Evolutionary conservation across 2,113 vertebrate genomes (phyloP), one percentile per base, ranked within the genome.

Genomic region (Cyanoderma ruficeps): DNA sequence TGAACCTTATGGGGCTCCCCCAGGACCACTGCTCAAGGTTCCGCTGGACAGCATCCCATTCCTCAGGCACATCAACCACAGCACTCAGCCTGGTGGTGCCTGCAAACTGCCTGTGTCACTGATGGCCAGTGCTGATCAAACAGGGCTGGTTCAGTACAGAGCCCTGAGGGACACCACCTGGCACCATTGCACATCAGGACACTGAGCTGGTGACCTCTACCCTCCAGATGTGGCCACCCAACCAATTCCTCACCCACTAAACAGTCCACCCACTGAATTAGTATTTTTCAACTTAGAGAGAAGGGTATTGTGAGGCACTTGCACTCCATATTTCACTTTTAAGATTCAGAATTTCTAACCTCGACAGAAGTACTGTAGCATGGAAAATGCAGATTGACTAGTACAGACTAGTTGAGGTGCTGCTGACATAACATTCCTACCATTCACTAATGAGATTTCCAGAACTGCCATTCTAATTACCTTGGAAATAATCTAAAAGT

Each of bases 381-480:
- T 80, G 42, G 87, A 84, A 91, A 94, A 95, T 41, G 46, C 57
- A 91, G 79, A 83, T 1, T 80, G 83, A 93, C 91, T 87, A 4
- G 8, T 25, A 83, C 47, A 64, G 60, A 81, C 64, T 44, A 83
- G 63, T 11, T 70, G 76, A 96, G 9, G 72, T 70, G 23, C 82
- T 67, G 67, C 82, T 94, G 70, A 85, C 75, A 49, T 49, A 93
- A 86, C 67, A 41, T 50, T 57, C 59, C 50, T 80, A 61, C 31
- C 39, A 67, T 57, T 82, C 59, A 59, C 55, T 94, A 93, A 87
- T 59, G 39, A 93, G 59, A 87, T 65, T 85, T 94, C 78, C 75
- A 83, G 42, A 94, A 83, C 70, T 93, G 89, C 87, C 92, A 95
- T 85, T 94, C 82, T 87, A 95, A 95, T 96, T 90, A 90, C 77